Base-by-base conservation (phyloP, 2,797 vertebrate genomes). In the Myotis daubentonii region DNA sequence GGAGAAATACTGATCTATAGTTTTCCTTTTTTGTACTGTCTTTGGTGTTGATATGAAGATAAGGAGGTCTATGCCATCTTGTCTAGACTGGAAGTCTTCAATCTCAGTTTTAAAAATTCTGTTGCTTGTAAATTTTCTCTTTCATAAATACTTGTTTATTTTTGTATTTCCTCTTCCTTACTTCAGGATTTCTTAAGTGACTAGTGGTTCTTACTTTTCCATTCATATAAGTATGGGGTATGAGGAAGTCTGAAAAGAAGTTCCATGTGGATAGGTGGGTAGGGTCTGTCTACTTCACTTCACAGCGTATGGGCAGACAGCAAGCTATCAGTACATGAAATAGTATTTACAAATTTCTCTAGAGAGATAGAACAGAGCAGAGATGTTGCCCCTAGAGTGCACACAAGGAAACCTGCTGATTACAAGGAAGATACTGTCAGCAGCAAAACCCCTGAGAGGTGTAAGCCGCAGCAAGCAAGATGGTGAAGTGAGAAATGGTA, bases 31-130 rank as follows among this genome's bases (percentile, higher is more conserved):
- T 68, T 66, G 30, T 60, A 23, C 49, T 60, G 3, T 80, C 33
- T 47, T 72, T 79, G 6, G 25, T 82, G 41, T 44, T 84, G 7
- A 3, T 88, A 71, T 79, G 23, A 72, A 72, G 5, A 11, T 85
- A 71, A 81, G 15, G 17, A 30, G 20, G 3, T 53, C 25, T 33
- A 15, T 22, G 23, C 8, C 23, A 80, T 70, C n/a, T 44, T 92
- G 23, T 88, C 33, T 68, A 79, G 41, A 62, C 20, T 47, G 36
- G 5, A 76, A 86, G 4, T 86, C 44, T 89, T n/a, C 17, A 25
- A 20, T 76, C 36, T 65, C n/a, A 80, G 36, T 89, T 87, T 93
- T 53, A 71, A 33, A 68, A 96, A 49, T 38, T 89, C 28, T 47
- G 3, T 65, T 89, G 81, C 25, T 22, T 81, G 2, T 62, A 89